Evolutionary conservation across 1,140 invertebrate species (phyloP).

Genomic region (Brachionus koreanus): DNA sequence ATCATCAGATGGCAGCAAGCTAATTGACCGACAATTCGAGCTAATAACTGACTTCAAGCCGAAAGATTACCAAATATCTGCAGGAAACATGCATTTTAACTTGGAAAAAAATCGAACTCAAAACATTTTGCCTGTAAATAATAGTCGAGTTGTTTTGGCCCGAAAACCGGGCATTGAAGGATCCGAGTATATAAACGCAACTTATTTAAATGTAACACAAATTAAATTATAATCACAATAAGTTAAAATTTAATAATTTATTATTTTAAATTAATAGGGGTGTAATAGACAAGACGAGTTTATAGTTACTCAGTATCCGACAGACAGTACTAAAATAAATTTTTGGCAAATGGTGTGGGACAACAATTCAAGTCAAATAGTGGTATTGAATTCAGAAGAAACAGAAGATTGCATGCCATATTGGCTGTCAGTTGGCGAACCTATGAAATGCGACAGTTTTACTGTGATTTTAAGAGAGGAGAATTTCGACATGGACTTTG

Average conservation of each 20-base stretch:
- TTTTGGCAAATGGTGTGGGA: constrained; percentile 98
- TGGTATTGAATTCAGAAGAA: constrained; percentile 28
- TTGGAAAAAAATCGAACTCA: constrained; percentile 37
- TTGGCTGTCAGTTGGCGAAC: constrained; percentile 8
- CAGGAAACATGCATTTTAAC: constrained; percentile 12
- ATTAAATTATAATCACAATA: neutral
- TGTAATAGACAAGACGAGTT: constrained; percentile 66
- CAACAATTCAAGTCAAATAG: constrained; percentile 43
- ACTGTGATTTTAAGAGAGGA: constrained; percentile 33
- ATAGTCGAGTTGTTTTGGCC: constrained; percentile 27
- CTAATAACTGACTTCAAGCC: constrained; percentile 35
- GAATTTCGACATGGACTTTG: constrained; percentile 29
- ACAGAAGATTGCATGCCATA: neutral
- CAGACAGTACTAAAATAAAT: constrained; percentile 92
- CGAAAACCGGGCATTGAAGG: neutral
- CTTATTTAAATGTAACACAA: constrained; percentile 34
- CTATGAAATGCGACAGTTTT: constrained; percentile 41
- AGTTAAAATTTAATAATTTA: neutral
- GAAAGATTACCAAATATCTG: constrained; percentile 24
- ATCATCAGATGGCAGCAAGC: neutral
- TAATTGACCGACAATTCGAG: constrained; percentile 41
- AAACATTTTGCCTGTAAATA: constrained; percentile 38
- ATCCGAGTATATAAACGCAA: constrained; percentile 42
- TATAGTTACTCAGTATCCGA: constrained; percentile 93
- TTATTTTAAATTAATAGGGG: neutral